phyloP scores from a whole-genome alignment of 2,888 invertebrate species.

The Theretra japonica region DNA sequence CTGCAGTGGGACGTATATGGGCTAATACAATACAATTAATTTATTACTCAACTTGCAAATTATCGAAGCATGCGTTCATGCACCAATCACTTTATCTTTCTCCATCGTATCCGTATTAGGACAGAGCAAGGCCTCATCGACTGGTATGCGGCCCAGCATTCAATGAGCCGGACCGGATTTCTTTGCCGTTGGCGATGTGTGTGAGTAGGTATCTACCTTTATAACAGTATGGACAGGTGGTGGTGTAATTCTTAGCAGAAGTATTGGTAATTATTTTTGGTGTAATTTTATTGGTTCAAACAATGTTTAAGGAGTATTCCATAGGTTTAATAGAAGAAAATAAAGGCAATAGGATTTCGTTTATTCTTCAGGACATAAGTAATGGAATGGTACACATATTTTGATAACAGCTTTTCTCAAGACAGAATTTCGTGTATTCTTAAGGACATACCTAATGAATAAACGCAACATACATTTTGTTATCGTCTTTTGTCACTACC shows the following conservation, averaged over 20 bases:
- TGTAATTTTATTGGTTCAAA: too few relatives aligned
- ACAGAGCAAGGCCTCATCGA: slow-evolving; percentile 26
- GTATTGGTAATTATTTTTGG: background rate
- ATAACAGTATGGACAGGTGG: background rate
- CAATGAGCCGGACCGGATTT: slow-evolving; percentile 38
- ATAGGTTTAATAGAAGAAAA: too few relatives aligned
- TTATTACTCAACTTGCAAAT: background rate
- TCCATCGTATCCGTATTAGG: background rate
- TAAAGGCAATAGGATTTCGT: too few relatives aligned
- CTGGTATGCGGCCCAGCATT: slow-evolving; percentile 15
- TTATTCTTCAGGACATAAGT: too few relatives aligned
- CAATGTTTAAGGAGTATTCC: too few relatives aligned
- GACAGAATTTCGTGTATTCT: too few relatives aligned
- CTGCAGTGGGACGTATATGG: too few relatives aligned
- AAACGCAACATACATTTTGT: too few relatives aligned
- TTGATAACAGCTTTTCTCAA: too few relatives aligned
- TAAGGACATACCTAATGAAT: too few relatives aligned
- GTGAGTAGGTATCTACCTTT: background rate
- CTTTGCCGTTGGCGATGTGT: slow-evolving; percentile 41
- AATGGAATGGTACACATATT: too few relatives aligned
- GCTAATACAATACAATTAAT: background rate
- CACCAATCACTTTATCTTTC: background rate
- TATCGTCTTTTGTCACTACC: too few relatives aligned
- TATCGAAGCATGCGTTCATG: background rate
- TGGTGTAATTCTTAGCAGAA: background rate